Evolutionary conservation across 2,113 vertebrate genomes (phyloP), one percentile per base, ranked within the genome.

Genomic region (Lampris incognitus): DNA sequence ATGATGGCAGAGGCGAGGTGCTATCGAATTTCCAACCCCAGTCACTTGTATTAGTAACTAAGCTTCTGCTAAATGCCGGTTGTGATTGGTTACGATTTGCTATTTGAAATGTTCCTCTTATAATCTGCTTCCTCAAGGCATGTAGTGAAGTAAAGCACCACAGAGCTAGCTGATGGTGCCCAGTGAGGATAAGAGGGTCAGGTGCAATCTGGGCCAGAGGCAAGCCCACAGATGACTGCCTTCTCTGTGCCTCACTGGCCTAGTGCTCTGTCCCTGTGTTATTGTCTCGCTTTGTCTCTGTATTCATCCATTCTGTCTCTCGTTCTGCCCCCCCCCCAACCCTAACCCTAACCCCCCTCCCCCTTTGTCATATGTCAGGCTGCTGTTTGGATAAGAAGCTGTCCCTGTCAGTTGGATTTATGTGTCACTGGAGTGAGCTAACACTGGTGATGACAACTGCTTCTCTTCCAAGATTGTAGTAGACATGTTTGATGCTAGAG

Each of bases 1-100:
- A 82, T 24, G 24, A 24, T 24, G 24, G 24, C 24, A 24, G 24
- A 24, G 24, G 24, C 24, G 24, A 24, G 24, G 24, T 24, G 24
- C 24, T 24, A 24, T 24, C 24, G 24, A 24, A 24, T 24, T 24
- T 24, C 44, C 10, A n/a, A 49, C 70, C 13, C 52, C 42, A 37
- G 65, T 42, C n/a, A 68, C 72, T 79, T 76, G 72, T 84, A 84
- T 83, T 85, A 60, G 70, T 82, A 39, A 79, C 72, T 87, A 84
- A 91, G 87, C 72, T 72, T 54, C 55, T 79, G 62, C 44, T 69
- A 71, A 57, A 73, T 38, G 65, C n/a, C 59, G 5, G 58, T 69
- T 69, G 81, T 91, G 82, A 86, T 87, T 75, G 58, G 66, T 76
- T 72, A 80, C 59, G 64, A 56, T 86, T 83, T 61, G 78, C 75